Percentiles rank a stretch among this genome's conserved stretches.
Evolutionary conservation across 1,140 invertebrate species (phyloP).

Genomic region (Vanessa tameamea): DNA sequence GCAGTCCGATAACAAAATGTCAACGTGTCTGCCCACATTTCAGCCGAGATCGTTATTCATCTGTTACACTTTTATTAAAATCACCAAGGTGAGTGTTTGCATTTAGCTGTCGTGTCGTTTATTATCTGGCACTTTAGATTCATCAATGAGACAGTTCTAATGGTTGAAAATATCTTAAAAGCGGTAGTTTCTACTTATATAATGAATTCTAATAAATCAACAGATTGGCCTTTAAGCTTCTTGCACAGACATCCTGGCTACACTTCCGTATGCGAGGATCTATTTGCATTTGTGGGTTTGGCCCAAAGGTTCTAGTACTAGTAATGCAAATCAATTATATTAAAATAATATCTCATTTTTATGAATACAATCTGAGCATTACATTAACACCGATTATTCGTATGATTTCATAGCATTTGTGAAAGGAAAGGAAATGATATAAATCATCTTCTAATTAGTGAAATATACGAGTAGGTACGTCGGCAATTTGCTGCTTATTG

Average conservation of each 20-base stretch:
- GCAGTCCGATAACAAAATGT: constrained; percentile 70
- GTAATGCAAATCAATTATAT: constrained; percentile 21
- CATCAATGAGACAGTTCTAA: constrained; percentile 42
- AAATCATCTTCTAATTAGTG: too few species aligned
- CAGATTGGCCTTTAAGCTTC: constrained; percentile 37
- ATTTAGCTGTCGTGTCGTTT: constrained; percentile 57
- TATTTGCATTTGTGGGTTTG: constrained; percentile 36
- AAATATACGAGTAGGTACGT: too few species aligned
- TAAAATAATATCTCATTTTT: constrained; percentile 7
- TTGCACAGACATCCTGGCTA: constrained; percentile 33
- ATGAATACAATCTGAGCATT: too few species aligned
- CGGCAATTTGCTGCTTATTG: too few species aligned
- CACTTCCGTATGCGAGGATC: constrained; percentile 34
- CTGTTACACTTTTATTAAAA: constrained; percentile 50
- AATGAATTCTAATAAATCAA: constrained; percentile 36
- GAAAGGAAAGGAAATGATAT: too few species aligned
- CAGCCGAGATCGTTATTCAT: constrained; percentile 55
- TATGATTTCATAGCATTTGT: too few species aligned
- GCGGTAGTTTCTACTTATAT: constrained; percentile 35
- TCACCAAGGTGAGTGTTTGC: constrained; percentile 55
- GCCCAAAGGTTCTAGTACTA: constrained; percentile 28
- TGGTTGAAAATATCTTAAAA: constrained; percentile 26
- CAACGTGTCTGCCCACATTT: constrained; percentile 70
- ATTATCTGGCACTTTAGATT: constrained; percentile 54
- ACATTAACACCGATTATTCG: too few species aligned